A percentile compares a stretch with the other conserved stretches of the same genome.
Conservation (phyloP, 2,113 vertebrate species). For the Corvus hawaiiensis region DNA sequence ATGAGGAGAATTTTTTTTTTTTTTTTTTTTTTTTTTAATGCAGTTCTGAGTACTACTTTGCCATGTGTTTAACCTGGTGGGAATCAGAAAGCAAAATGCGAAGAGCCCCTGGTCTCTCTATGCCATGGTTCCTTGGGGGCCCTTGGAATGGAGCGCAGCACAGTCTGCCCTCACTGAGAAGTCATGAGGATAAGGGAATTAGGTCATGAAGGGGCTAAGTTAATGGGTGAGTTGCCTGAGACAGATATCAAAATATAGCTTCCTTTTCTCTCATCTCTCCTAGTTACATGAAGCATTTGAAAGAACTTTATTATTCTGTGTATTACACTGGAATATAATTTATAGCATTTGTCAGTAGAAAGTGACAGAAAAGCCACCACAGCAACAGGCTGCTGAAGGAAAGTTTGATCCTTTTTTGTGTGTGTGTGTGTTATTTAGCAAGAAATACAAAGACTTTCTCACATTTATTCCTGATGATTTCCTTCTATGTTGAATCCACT, state of each 20-base stretch:
- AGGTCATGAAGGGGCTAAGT: background rate
- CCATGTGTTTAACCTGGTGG: background rate
- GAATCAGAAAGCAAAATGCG: background rate
- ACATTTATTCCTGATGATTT: background rate
- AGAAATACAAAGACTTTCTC: background rate
- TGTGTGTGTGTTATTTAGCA: background rate
- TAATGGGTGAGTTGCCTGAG: background rate
- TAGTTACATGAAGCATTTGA: background rate
- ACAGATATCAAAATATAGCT: background rate
- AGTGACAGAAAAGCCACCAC: background rate
- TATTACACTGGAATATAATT: background rate
- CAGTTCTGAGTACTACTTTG: background rate
- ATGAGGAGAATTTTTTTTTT: background rate
- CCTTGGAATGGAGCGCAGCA: background rate
- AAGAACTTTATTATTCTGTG: background rate
- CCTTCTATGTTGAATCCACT: background rate
- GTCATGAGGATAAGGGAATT: background rate
- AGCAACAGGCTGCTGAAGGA: background rate
- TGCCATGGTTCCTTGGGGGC: rapidly evolving
- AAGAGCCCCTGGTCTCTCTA: background rate
- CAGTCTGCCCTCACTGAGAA: background rate
- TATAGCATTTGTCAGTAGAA: background rate
- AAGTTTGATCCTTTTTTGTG: background rate
- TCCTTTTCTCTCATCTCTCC: background rate
- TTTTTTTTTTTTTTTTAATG: background rate